Evolutionary conservation across 2,888 invertebrate species (phyloP).

Genomic region (Drosophila borealis): DNA sequence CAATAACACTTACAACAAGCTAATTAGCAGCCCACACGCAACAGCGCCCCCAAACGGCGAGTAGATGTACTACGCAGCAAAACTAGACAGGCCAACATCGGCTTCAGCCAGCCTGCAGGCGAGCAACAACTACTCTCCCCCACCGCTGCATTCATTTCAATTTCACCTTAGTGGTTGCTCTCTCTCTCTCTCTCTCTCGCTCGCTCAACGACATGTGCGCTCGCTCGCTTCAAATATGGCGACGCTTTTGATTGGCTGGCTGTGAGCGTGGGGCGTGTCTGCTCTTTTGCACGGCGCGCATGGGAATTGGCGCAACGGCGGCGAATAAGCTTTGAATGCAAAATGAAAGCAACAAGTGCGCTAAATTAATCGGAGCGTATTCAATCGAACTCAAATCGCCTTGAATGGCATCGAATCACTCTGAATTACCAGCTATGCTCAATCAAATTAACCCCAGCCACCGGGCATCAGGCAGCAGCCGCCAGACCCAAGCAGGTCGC

Average conservation of each 20-base stretch:
- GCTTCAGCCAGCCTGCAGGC: constrained; percentile 48
- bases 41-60: constrained; percentile 64
- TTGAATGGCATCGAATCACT: constrained; percentile 56
- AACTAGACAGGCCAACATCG: constrained; percentile 48
- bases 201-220: constrained; percentile 24
- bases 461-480: constrained; percentile 7
- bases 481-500: constrained; percentile 26
- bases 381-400: constrained; percentile 43
- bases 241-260: constrained; percentile 60
- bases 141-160: constrained; percentile 57
- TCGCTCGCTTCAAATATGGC: constrained; percentile 77
- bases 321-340: constrained; percentile 45
- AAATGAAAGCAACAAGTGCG: constrained; percentile 68
- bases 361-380: constrained; percentile 38
- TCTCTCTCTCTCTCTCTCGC: constrained; percentile 21
- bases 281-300: constrained; percentile 36
- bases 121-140: constrained; percentile 34
- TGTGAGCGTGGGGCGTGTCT: constrained; percentile 36
- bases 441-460: constrained; percentile 51
- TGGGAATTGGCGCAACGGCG: constrained; percentile 36
- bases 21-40: constrained; percentile 53
- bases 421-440: constrained; percentile 60
- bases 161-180: constrained; percentile 53
- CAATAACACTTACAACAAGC: constrained; percentile 20
- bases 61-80: constrained; percentile 54